phyloP scores from a whole-genome alignment of 2,888 invertebrate genomes.

The Meiosimyza platycephala region DNA sequence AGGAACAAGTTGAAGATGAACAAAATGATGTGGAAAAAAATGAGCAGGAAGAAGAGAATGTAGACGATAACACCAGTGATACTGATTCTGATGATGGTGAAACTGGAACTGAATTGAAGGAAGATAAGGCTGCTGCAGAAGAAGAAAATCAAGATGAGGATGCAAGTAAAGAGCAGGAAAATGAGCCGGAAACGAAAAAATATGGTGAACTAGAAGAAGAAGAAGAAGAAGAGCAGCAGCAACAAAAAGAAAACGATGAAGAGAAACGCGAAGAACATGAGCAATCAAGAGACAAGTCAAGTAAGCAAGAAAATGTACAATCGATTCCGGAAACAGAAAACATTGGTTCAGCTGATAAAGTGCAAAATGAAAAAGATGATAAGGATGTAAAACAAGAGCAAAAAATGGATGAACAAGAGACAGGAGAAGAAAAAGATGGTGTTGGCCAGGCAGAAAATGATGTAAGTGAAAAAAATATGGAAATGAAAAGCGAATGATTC shows the following conservation, averaged over 20 bases:
- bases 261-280: constrained; percentile 60
- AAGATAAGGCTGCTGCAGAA: constrained; percentile 66
- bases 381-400: constrained; percentile 67
- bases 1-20: constrained; percentile 55
- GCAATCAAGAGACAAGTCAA: constrained; percentile 64
- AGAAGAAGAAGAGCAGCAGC: constrained; percentile 72
- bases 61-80: constrained; percentile 67
- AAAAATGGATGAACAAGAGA: constrained; percentile 69
- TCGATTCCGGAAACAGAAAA: constrained; percentile 61
- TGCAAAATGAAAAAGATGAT: constrained; percentile 65
- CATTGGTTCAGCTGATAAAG: constrained; percentile 63
- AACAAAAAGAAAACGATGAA: constrained; percentile 72
- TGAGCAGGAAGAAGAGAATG: constrained; percentile 68
- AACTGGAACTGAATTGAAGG: constrained; percentile 60
- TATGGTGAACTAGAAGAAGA: constrained; percentile 58
- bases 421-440: constrained; percentile 72
- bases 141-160: constrained; percentile 71
- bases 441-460: constrained; percentile 82
- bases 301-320: constrained; percentile 65
- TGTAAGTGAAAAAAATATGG: constrained; percentile 42
- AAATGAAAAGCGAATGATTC: not conserved
- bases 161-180: constrained; percentile 48
- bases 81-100: constrained; percentile 67
- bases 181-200: constrained; percentile 69
- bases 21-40: constrained; percentile 62